These are phyloP conservation scores for Liparis tanakae DNA, from an alignment of 2,797 vertebrate species.

Conservation along the genomic window DNA sequence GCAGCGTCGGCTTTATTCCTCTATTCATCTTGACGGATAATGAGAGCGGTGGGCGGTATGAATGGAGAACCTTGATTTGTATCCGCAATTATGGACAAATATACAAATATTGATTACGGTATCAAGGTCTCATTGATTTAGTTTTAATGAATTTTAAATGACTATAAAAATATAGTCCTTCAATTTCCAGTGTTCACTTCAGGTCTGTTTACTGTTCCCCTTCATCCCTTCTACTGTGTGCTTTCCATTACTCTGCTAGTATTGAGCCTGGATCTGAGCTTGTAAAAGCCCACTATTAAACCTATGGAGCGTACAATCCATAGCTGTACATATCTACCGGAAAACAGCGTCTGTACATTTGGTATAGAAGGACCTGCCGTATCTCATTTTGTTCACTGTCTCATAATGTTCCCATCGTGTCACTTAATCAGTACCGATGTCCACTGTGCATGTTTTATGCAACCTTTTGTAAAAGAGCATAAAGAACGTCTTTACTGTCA, in stretches of 20 bases:
- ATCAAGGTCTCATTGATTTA: conserved; percentile 45
- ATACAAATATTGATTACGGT: conserved; percentile 50
- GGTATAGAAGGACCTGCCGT: conserved; percentile 20
- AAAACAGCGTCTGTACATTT: conserved; percentile 44
- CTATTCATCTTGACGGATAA: conserved; percentile 11
- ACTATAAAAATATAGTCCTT: conserved; percentile 47
- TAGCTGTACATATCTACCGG: conserved; percentile 48
- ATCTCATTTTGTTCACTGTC: conserved; percentile 55
- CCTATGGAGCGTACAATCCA: conserved; percentile 55
- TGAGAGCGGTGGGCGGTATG: conserved; percentile 21
- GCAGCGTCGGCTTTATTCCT: conserved; percentile 31
- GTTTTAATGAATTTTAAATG: conserved; percentile 45
- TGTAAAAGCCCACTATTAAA: conserved; percentile 65
- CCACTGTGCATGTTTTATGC: conserved; percentile 48
- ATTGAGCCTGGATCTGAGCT: conserved; percentile 58
- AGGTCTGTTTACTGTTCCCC: conserved; percentile 53
- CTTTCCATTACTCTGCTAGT: conserved; percentile 53
- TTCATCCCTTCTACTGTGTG: conserved; percentile 44
- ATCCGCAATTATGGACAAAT: conserved; percentile 26
- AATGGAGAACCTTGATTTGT: conserved; percentile 38
- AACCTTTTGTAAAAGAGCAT: conserved; percentile 54
- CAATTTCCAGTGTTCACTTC: conserved; percentile 43
- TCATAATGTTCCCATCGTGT: conserved; percentile 50
- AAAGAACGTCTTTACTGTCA: conserved; percentile 62
- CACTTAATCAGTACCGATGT: conserved; percentile 56